Evolutionary conservation across 2,113 vertebrate species (phyloP), one percentile per base, ranked within the genome.

Genomic region (Eleginops maclovinus): DNA sequence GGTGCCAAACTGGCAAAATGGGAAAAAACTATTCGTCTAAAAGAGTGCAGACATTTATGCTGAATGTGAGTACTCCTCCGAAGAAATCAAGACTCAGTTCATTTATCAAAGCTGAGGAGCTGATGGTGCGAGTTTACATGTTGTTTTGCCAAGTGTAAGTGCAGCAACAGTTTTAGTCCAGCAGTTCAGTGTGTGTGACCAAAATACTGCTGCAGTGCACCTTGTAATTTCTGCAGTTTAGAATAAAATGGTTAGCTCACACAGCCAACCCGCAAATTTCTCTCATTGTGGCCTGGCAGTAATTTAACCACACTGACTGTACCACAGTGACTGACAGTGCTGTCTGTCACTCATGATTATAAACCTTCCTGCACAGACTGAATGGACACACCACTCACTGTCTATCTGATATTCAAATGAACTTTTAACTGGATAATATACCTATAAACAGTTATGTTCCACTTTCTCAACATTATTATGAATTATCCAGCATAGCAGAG

Each of bases 161-260:
- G n/a, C n/a, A n/a, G n/a, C n/a, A 54, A 4, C 66, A 50, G 56
- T 68, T 75, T 79, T 5, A 56, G 15, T 58, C 54, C 13, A 24
- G 15, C 26, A 31, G 76, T 76, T 75, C 43, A 47, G 31, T 50
- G 21, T 15, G n/a, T 24, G 10, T 21, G 67, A 84, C 73, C 60
- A 26, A 77, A 89, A 85, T 84, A 70, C 63, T 51, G 70, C 46
- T 19, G 56, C 56, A 21, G 36, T 40, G 63, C 65, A 73, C 80
- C 77, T 72, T 89, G 69, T 79, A 82, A 87, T 89, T 85, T 77
- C 78, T 73, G 43, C 60, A 31, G 61, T 79, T 77, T 69, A 72
- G 77, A 81, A 71, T 78, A 47, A 81, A 79, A 69, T 36, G 21
- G 44, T 74, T 40, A 28, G 8, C 59, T 75, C n/a, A 16, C 61